These are phyloP conservation scores for Phoxinus dragarum DNA, from an alignment of 2,797 vertebrate genomes.

Conservation along the genomic window DNA sequence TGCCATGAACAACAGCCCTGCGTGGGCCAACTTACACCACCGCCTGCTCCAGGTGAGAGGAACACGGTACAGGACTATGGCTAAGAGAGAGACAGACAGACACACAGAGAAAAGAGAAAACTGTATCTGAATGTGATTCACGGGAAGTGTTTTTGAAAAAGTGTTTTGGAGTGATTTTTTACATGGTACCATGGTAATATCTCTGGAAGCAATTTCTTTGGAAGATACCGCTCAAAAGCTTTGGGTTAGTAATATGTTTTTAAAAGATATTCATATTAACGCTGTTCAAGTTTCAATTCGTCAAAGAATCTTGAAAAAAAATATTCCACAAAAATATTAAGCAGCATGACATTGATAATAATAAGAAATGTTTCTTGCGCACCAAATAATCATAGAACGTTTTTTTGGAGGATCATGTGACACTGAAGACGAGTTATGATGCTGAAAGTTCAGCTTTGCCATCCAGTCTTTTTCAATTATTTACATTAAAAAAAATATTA, in stretches of 20 bases:
- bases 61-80: constrained; percentile 75
- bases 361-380: background rate
- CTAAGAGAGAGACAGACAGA: constrained; percentile 57
- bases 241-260: background rate
- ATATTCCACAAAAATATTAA: no score
- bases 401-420: background rate
- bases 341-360: background rate
- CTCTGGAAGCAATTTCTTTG: background rate
- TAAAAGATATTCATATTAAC: background rate
- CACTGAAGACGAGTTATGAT: background rate
- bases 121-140: background rate
- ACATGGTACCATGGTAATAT: background rate
- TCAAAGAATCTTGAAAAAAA: background rate
- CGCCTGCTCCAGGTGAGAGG: constrained; percentile 73
- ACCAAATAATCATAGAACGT: background rate
- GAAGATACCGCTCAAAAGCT: background rate
- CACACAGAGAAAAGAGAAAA: background rate
- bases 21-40: constrained; percentile 76
- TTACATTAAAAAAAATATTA: no score
- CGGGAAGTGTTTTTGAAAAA: background rate
- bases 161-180: background rate
- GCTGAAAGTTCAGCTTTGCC: background rate
- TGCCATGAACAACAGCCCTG: constrained; percentile 63
- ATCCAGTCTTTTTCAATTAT: no score
- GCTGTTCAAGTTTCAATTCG: background rate